Percentiles rank a stretch among this genome's conserved stretches.
Conservation (phyloP, 2,888 invertebrate species). For the Polyommatus iphigenia region DNA sequence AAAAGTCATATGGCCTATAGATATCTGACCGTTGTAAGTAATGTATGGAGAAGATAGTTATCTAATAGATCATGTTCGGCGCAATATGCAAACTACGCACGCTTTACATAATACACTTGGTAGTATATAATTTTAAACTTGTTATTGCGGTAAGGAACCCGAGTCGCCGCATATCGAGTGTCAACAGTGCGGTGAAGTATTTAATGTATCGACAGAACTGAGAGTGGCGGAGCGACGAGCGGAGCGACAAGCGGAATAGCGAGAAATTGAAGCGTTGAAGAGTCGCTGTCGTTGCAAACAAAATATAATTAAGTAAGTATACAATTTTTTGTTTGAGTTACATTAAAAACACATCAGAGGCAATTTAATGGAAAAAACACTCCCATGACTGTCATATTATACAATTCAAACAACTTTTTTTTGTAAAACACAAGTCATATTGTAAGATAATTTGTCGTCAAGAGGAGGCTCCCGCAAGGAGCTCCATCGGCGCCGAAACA, state of each 20-base stretch:
- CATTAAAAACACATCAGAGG: background rate
- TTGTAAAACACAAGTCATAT: background rate
- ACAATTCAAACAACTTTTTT: background rate
- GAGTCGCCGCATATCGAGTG: constrained; percentile 21
- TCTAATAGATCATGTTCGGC: background rate
- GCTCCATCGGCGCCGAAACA: constrained; percentile 6
- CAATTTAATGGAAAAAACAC: background rate
- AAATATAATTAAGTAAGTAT: too few species aligned
- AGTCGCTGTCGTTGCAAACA: background rate
- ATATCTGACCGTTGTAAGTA: background rate
- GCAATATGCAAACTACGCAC: background rate
- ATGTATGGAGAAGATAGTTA: background rate
- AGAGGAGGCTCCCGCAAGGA: constrained; percentile 9
- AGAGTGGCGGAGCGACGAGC: constrained; percentile 7
- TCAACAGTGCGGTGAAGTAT: constrained; percentile 10
- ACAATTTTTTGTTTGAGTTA: background rate
- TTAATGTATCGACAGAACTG: background rate
- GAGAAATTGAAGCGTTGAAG: background rate
- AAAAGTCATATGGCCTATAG: background rate
- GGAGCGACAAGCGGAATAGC: background rate
- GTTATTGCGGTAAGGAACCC: constrained; percentile 23
- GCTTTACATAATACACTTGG: background rate
- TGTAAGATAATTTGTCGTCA: background rate
- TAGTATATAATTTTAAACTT: constrained; percentile 6
- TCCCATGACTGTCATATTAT: background rate